These are phyloP conservation scores for Pristionchus exspectatus DNA, from an alignment of 2,888 invertebrate species.

Conservation along the genomic window DNA sequence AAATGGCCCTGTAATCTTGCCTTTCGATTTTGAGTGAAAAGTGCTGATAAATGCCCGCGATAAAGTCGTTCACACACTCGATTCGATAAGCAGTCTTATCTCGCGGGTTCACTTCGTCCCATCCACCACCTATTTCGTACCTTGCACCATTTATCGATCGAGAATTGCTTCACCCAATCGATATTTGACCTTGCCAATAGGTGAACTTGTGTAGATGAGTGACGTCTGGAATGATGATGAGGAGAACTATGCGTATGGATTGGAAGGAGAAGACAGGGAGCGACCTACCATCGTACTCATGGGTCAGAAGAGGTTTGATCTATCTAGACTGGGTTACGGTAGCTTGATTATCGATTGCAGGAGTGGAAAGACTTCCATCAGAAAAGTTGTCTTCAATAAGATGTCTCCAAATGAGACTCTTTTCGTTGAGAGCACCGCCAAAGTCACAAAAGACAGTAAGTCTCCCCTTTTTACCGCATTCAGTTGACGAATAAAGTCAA, in stretches of 20 bases:
- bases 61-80: constrained; percentile 43
- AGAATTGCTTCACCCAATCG: background rate
- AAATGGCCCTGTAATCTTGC: background rate
- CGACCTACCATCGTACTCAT: constrained; percentile 77
- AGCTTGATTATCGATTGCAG: constrained; percentile 80
- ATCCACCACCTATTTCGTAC: background rate
- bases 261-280: constrained; percentile 63
- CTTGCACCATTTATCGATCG: background rate
- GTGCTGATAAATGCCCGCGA: background rate
- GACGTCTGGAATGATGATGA: constrained; percentile 61
- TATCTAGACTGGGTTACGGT: too few relatives aligned
- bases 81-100: constrained; percentile 26
- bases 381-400: constrained; percentile 99
- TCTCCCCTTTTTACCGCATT: constrained; percentile 29
- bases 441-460: constrained; percentile 92
- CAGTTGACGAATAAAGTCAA: background rate
- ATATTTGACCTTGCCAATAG: background rate
- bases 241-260: constrained; percentile 70
- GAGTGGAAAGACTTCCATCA: constrained; percentile 98
- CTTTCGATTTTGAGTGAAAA: constrained; percentile 14
- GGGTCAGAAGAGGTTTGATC: constrained; percentile 74
- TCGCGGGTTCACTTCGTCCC: constrained; percentile 39
- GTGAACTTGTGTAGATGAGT: constrained; percentile 39
- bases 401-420: constrained; percentile 99
- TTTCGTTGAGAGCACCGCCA: constrained; percentile 97